Evolutionary conservation across 1,140 invertebrate species (phyloP), one percentile per base, ranked within the genome.

Genomic region (Helicoverpa zea): DNA sequence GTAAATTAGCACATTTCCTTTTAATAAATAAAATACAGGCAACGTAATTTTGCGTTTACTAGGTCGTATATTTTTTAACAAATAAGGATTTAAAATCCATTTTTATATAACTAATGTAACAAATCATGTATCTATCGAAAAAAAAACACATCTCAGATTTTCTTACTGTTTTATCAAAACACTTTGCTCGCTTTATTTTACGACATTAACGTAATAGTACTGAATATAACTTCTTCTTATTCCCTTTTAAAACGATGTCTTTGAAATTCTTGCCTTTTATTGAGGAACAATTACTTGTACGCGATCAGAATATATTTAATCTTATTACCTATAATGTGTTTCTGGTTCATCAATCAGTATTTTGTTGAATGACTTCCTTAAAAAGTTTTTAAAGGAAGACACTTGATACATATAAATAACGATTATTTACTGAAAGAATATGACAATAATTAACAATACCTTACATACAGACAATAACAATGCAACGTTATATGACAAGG

Each of bases 231-330:
- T 23, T 58, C 11, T 16, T 11, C 16, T 16, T 14, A 9, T 58
- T 29, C 18, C 29, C 35, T 43, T 43, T 35, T 14, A 29, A 64
- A 64, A 29, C 16, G 11, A 59, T 29, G 12, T 18, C 18, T 18
- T 59, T 29, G 12, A 23, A 59, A 59, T 43, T 30, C 35, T 43
- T 30, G 61, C n/a, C 30, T 64, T 64, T 64, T 64, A 16, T 64
- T 59, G 23, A 29, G 11, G 61, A 64, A 64, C 61, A 64, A 64
- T 64, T 64, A 64, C 61, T 43, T 2, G n/a, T 9, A 64, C 61
- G 61, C 35, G 30, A 5, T 64, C 29, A 2, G 61, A 64, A 64
- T 64, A 35, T n/a, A 63, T 59, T 59, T 64, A 43, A 64, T 64
- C 30, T 43, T 43, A n/a, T 43, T 29, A 2, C n/a, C 43, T 64